Conservation (phyloP, 2,888 invertebrate species). For the Dicranocentrus wangi region DNA sequence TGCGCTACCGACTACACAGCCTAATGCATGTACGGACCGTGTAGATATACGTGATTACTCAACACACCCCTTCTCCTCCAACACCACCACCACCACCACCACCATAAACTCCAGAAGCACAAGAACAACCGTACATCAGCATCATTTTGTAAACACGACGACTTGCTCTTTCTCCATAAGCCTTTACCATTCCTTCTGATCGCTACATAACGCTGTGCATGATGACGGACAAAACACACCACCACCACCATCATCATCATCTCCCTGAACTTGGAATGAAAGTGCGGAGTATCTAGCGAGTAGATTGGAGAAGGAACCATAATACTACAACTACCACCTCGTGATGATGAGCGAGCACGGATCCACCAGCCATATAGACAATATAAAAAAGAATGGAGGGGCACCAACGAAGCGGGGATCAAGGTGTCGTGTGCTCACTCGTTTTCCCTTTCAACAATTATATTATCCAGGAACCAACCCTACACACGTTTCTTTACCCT, state of each 20-base stretch:
- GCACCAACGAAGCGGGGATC: background rate
- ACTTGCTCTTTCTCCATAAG: too few species aligned
- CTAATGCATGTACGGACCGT: background rate
- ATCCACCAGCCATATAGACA: background rate
- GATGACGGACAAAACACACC: too few species aligned
- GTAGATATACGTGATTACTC: background rate
- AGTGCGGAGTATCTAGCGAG: too few species aligned
- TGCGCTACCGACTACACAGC: background rate
- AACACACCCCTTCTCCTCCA: background rate
- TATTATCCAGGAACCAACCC: slow-evolving; percentile 7
- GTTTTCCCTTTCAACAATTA: slow-evolving; percentile 30
- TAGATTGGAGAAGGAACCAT: too few species aligned
- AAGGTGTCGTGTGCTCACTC: slow-evolving; percentile 30
- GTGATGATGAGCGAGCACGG: slow-evolving; percentile 16
- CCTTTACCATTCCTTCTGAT: too few species aligned
- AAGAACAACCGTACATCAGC: too few species aligned
- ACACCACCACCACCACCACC: too few species aligned
- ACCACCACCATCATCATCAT: too few species aligned
- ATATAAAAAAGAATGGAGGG: background rate
- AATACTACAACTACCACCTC: background rate
- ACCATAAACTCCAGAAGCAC: background rate
- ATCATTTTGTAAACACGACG: too few species aligned
- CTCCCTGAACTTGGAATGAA: too few species aligned
- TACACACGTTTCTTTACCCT: background rate
- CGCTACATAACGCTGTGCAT: too few species aligned